These are phyloP conservation scores for Penaeus vannamei DNA, from an alignment of 1,140 invertebrate genomes.

Conservation along the genomic window DNA sequence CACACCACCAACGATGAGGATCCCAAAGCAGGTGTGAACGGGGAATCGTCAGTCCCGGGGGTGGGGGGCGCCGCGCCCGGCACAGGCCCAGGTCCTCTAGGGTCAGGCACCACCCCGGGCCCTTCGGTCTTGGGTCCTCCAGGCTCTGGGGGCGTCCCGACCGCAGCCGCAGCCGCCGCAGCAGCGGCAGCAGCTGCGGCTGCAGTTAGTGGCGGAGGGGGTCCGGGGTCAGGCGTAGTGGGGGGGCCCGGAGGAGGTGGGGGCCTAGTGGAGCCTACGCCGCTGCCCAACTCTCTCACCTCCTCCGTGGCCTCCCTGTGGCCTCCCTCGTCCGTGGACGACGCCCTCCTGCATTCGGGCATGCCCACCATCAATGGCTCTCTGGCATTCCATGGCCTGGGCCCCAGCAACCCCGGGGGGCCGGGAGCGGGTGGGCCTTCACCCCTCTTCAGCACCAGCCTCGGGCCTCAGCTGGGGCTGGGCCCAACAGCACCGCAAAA, in stretches of 20 bases:
- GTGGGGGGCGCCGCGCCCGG: conserved; percentile 62
- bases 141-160: conserved; percentile 57
- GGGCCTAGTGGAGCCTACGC: conserved; percentile 50
- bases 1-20: conserved; percentile 57
- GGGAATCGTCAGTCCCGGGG: conserved; percentile 52
- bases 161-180: conserved; percentile 59
- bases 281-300: conserved; percentile 54
- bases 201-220: conserved; percentile 47
- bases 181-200: conserved; percentile 54
- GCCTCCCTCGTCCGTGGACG: conserved; percentile 60
- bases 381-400: conserved; percentile 53
- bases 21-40: conserved; percentile 61
- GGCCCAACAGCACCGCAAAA: conserved; percentile 51
- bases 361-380: conserved; percentile 64
- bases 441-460: conserved; percentile 53
- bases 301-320: conserved; percentile 63
- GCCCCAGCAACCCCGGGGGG: conserved; percentile 53
- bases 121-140: conserved; percentile 62
- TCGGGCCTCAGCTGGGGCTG: conserved; percentile 60
- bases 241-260: conserved; percentile 58
- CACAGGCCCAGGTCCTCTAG: conserved; percentile 55
- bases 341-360: conserved; percentile 55
- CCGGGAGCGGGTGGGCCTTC: conserved; percentile 62
- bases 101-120: conserved; percentile 51
- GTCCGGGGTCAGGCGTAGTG: conserved; percentile 54